Percentiles rank a stretch among this genome's conserved stretches.
phyloP scores from a whole-genome alignment of 2,888 invertebrate species.

The Zonitis immaculata region DNA sequence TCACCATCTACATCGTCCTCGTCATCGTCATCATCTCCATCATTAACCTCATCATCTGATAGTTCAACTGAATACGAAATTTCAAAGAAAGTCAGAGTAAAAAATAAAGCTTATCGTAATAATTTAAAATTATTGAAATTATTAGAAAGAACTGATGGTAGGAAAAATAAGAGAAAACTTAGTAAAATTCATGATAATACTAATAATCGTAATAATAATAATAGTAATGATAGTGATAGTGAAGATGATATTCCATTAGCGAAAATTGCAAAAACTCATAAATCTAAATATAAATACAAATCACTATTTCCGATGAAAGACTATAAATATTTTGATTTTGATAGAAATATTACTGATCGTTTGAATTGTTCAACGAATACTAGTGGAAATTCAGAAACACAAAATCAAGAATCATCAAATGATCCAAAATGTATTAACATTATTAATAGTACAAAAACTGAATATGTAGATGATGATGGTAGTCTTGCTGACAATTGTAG shows the following conservation, averaged over 20 bases:
- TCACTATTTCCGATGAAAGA: neutral
- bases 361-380: neutral
- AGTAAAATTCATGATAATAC: neutral
- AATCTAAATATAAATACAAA: neutral
- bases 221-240: constrained; percentile 9
- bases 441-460: neutral
- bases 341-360: neutral
- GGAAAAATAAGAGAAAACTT: neutral
- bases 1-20: constrained; percentile 1
- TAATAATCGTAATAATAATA: neutral
- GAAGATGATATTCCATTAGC: constrained; percentile 25
- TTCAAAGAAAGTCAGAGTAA: constrained; percentile 9
- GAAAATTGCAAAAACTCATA: constrained; percentile 4
- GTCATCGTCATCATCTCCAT: constrained; percentile 1
- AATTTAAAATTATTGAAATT: neutral
- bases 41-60: constrained; percentile 9
- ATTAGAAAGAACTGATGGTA: neutral
- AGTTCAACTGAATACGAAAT: constrained; percentile 20
- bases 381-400: neutral
- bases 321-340: neutral
- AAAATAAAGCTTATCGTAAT: constrained; percentile 2
- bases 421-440: too few species aligned
- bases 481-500: neutral
- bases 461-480: neutral
- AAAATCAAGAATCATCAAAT: too few species aligned